Evolutionary conservation across 2,113 vertebrate species (phyloP).

Genomic region (Laticauda laticaudata): DNA sequence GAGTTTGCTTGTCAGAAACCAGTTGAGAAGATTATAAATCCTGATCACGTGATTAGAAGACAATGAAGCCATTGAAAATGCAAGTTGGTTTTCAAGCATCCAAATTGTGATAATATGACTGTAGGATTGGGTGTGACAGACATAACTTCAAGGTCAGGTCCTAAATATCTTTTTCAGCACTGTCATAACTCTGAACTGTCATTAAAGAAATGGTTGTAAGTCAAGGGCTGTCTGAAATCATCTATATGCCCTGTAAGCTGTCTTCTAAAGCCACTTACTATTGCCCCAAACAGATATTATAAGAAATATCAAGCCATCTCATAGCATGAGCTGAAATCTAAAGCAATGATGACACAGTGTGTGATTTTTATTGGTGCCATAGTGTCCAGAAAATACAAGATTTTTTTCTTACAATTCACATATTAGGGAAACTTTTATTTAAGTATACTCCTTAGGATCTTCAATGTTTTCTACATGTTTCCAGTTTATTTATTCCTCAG

Average conservation of each 20-base stretch:
- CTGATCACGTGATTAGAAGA: no score
- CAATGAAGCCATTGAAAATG: background rate
- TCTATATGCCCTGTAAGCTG: background rate
- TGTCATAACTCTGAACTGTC: background rate
- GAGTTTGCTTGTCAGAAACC: no score
- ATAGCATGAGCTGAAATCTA: background rate
- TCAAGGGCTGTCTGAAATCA: background rate
- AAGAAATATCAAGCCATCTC: background rate
- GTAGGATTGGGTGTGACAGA: background rate
- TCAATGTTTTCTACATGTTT: background rate
- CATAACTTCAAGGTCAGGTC: background rate
- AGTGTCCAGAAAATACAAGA: background rate
- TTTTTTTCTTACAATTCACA: background rate
- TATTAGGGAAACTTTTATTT: background rate
- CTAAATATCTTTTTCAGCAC: background rate
- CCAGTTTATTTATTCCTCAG: background rate
- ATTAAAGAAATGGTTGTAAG: background rate
- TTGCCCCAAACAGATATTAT: background rate
- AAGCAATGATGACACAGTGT: background rate
- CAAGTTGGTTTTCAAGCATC: background rate
- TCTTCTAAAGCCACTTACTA: background rate
- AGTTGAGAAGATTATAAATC: no score
- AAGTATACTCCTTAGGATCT: background rate
- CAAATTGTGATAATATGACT: background rate
- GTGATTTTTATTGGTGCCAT: no score